Base-by-base conservation (phyloP, 2,113 vertebrate species). In the Reinhardtius hippoglossoides region DNA sequence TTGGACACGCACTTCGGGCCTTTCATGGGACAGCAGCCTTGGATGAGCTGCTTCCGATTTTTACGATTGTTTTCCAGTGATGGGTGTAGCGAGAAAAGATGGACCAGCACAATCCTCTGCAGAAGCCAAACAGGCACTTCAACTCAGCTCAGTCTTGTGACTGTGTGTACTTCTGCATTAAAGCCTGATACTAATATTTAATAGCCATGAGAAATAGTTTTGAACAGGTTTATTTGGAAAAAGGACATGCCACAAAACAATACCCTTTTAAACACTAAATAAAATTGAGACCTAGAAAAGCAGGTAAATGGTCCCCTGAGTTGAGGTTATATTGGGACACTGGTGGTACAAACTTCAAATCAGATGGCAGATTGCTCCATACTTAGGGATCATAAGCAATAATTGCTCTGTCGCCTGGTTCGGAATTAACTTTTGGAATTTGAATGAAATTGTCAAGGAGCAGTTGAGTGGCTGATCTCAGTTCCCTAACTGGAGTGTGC, bases 31-130 rank as follows among this genome's bases (percentile, higher is more conserved):
- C 79, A 20, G 71, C 26, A 0, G 27, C 31, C 23, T 78, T 66
- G 76, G 81, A 81, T 58, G 6, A 9, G 18, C 64, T 46, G 70
- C 78, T 86, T 87, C 84, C 46, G 20, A 86, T 69, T 87, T 85
- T 84, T 74, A 86, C 61, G 62, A 83, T 78, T 76, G 72, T 84
- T 83, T 88, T 87, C 76, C 86, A 87, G 24, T 67, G 66, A 86
- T 82, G 78, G 78, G 80, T 69, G 81, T 72, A 83, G 74, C 62
- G 74, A 75, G 76, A 80, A 71, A 57, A 8, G 76, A 82, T 67
- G 76, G 78, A 82, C 70, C 84, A 80, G 70, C 59, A 54, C 44
- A 80, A 65, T 80, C 79, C 72, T 81, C 26, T 50, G 68, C 67
- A 80, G 56, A 57, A 77, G 75, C 76, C 78, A 82, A 78, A 74